Conservation (phyloP, 2,888 invertebrate species). For the Microchrysa polita region DNA sequence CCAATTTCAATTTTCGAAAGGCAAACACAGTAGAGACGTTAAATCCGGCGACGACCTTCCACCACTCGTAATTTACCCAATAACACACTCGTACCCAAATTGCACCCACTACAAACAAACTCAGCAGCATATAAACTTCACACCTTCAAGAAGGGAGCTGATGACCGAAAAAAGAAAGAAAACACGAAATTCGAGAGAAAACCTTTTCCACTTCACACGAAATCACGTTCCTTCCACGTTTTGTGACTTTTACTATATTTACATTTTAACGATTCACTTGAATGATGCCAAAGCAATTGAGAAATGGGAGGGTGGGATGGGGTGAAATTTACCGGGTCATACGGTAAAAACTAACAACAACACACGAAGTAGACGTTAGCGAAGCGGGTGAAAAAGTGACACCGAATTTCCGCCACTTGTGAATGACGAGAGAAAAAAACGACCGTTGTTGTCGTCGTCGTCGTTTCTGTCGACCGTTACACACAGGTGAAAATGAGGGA, state of each 20-base stretch:
- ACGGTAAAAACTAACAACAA: no score
- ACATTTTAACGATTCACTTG: slow-evolving; percentile 44
- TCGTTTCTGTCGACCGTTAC: no score
- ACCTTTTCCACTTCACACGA: slow-evolving; percentile 17
- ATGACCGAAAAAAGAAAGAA: no score
- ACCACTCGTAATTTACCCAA: not conserved
- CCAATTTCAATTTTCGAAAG: not conserved
- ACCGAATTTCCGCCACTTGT: slow-evolving; percentile 35
- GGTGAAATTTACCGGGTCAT: no score
- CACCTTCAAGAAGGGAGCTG: no score
- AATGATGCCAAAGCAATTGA: slow-evolving; percentile 22
- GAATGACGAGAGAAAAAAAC: slow-evolving; percentile 1
- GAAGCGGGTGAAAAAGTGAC: slow-evolving; percentile 28
- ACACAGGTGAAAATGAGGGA: slow-evolving; percentile 14
- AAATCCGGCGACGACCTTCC: not conserved
- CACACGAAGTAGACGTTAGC: not conserved
- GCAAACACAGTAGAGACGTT: no score
- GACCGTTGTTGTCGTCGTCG: no score
- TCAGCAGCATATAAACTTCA: no score
- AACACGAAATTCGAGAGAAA: no score
- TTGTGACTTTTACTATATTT: slow-evolving; percentile 23
- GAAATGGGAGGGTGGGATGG: not conserved
- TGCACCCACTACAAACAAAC: no score
- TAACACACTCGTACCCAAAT: no score
- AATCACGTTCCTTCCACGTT: slow-evolving; percentile 9